Base-by-base conservation (phyloP, 2,888 invertebrate genomes). In the Rhamnusium bicolor region DNA sequence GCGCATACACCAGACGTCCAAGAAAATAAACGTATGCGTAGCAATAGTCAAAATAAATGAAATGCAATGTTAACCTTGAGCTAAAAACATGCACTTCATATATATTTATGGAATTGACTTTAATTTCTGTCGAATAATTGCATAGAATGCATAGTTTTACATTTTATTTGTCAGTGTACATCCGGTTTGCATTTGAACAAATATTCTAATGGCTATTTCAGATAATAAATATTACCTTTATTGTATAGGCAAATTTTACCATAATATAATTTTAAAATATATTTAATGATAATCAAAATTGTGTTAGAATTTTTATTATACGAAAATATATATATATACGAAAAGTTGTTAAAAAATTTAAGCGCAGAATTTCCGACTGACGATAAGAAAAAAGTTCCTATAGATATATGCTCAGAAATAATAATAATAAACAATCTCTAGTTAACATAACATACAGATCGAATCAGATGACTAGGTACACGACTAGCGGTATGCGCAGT, bases 61-160 rank as follows among this genome's bases (percentile, higher is more conserved):
- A 71, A 56, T 60, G 71, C 71, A 68, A 68, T 66, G 67, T 58
- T 75, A 73, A 61, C 73, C 73, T 73, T 73, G 73, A 67, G 66
- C 70, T 73, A 61, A 70, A 73, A 72, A 56, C 70, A 70, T 70
- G 66, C 73, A 73, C 61, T 70, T 66, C 65, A 73, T 73, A 70
- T 70, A 61, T 73, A 73, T 73, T 73, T 70, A 73, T 73, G 70
- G 60, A 66, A 56, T 56, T 56, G 67, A 56, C 54, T 67, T 67
- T 67, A 67, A 67, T 67, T 67, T 76, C 75, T 72, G 68, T 66
- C 77, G 77, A 77, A 77, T 78, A 75, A 78, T 77, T 66, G 77
- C 71, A 73, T 65, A 71, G 73, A 75, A 75, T 75, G 73, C 78
- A 79, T 75, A 70, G 73, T 72, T 78, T 79, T 72, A 71, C 77